phyloP scores from a whole-genome alignment of 1,140 invertebrate genomes.

The Pemphigus obesinymphae region DNA sequence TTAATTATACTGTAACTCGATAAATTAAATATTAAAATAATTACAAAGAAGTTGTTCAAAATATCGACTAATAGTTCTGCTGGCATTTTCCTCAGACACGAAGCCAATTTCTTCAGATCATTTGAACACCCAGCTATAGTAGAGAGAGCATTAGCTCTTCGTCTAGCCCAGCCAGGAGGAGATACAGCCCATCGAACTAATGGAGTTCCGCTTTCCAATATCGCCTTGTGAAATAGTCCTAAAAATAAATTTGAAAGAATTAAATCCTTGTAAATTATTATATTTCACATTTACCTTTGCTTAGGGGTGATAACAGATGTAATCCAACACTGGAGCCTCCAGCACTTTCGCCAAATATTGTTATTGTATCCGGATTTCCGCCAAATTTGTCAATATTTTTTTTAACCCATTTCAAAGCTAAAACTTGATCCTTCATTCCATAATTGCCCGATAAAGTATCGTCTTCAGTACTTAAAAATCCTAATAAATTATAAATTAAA shows the following conservation, averaged over 20 bases:
- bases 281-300: slow-evolving; percentile 23
- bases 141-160: slow-evolving; percentile 50
- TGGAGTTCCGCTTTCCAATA: slow-evolving; percentile 63
- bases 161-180: slow-evolving; percentile 30
- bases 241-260: background rate
- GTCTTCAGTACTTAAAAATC: slow-evolving; percentile 56
- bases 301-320: slow-evolving; percentile 60
- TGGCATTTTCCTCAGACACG: slow-evolving; percentile 56
- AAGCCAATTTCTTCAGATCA: slow-evolving; percentile 54
- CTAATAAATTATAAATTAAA: too few relatives aligned
- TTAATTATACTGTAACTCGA: too few relatives aligned
- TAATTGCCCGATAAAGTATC: slow-evolving; percentile 58
- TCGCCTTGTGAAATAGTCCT: slow-evolving; percentile 60
- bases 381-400: slow-evolving; percentile 58
- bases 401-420: slow-evolving; percentile 61
- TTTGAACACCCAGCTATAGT: slow-evolving; percentile 56
- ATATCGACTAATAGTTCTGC: slow-evolving; percentile 49
- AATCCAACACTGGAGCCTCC: slow-evolving; percentile 58
- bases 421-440: slow-evolving; percentile 60
- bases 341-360: slow-evolving; percentile 56
- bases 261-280: background rate
- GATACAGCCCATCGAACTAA: slow-evolving; percentile 57
- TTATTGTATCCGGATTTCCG: slow-evolving; percentile 57
- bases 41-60: slow-evolving; percentile 43
- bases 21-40: background rate